These are phyloP conservation scores for Amphiduros pacificus DNA, from an alignment of 2,888 invertebrate species.

Conservation along the genomic window DNA sequence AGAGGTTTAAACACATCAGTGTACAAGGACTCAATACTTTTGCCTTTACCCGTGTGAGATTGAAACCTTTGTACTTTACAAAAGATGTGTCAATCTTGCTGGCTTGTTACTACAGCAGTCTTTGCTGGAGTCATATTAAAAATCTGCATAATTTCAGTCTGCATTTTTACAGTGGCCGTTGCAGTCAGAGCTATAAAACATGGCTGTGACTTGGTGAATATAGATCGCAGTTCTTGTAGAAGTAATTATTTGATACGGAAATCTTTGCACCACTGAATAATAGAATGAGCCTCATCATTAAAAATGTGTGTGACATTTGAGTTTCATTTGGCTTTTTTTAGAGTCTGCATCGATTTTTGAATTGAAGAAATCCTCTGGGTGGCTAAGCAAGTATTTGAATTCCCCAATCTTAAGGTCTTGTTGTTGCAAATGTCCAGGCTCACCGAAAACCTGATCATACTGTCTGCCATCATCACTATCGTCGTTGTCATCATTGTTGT, in stretches of 20 bases:
- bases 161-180: slow-evolving; percentile 23
- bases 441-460: too few species aligned
- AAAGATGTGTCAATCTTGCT: too few species aligned
- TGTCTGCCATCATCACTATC: too few species aligned
- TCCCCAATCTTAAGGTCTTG: background rate
- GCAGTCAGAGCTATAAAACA: slow-evolving; percentile 28
- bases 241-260: slow-evolving; percentile 20
- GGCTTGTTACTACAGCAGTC: too few species aligned
- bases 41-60: background rate
- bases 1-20: background rate
- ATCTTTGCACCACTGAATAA: slow-evolving; percentile 19
- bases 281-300: slow-evolving; percentile 17
- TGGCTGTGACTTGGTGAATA: slow-evolving; percentile 9
- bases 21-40: background rate
- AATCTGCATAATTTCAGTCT: background rate
- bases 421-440: too few species aligned
- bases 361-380: slow-evolving; percentile 2
- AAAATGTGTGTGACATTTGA: background rate
- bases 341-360: background rate
- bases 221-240: slow-evolving; percentile 21
- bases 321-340: background rate
- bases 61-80: too few species aligned
- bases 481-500: too few species aligned
- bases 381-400: background rate
- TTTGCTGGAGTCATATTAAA: background rate